Evolutionary conservation across 1,140 invertebrate species (phyloP), one percentile per base, ranked within the genome.

Genomic region (Sipha flava): DNA sequence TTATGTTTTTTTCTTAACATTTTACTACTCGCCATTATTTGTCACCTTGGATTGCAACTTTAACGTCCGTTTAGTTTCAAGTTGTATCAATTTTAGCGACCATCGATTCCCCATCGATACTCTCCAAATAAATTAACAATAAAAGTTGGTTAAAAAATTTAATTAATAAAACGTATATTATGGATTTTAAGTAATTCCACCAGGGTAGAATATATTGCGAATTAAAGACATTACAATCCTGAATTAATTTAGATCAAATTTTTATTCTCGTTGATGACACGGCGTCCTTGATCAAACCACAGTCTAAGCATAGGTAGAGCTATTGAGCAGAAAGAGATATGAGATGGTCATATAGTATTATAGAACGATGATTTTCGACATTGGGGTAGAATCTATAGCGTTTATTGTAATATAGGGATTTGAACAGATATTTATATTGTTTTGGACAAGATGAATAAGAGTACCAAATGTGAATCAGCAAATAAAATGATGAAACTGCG

Each of bases 401-500:
- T 77, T 70, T 70, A 77, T 77, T 59, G 49, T 75, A 57, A 75
- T 75, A 47, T 54, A 34, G 49, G 49, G 52, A 77, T 54, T 77
- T 77, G 52, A 59, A 77, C 34, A 31, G 49, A 59, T 77, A 43
- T 34, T 77, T 73, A 52, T 77, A 77, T 59, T 77, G 52, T 77
- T 77, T 77, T 37, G 52, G 52, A 77, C 49, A 37, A 34, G 47
- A 72, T 26, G n/a, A 45, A 54, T n/a, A 47, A 54, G 70, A 40
- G 34, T 31, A 18, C 31, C 49, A 23, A 70, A 45, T 9, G 66
- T 47, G 43, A 70, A 70, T 45, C 43, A 70, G 66, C 40, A 70
- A 70, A 75, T 75, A 77, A 77, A 77, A 77, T 59, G 73, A 77
- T 59, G 73, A 77, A 77, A 59, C 54, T 40, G 73, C 73, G 73